Evolutionary conservation across 2,888 invertebrate species (phyloP).

Genomic region (Sabatieria punctata): DNA sequence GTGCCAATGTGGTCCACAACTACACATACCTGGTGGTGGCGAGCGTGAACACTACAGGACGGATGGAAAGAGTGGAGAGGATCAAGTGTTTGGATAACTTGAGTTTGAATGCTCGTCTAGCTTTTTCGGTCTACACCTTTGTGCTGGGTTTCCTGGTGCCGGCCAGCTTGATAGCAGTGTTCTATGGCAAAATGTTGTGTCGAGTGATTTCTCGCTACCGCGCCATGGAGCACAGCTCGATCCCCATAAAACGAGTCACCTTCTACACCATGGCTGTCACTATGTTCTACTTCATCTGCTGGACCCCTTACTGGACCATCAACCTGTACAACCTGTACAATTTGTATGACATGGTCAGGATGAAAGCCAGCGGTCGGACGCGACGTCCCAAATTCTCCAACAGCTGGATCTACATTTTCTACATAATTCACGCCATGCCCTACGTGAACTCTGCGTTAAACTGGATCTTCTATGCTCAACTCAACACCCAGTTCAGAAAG

Average conservation of each 20-base stretch:
- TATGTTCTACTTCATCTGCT: conserved; percentile 25
- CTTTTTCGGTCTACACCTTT: too few species aligned
- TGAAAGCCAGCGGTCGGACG: background rate
- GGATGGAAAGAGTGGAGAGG: too few species aligned
- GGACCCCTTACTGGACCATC: conserved; percentile 11
- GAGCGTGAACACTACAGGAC: too few species aligned
- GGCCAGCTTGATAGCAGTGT: conserved; percentile 22
- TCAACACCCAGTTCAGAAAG: conserved; percentile 17
- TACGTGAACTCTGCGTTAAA: conserved; percentile 17
- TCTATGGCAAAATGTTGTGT: conserved; percentile 25
- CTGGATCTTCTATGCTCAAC: conserved; percentile 20
- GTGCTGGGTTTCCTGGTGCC: conserved; percentile 18
- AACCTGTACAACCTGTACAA: background rate
- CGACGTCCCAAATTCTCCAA: background rate
- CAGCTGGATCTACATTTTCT: background rate
- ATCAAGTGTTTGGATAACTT: too few species aligned
- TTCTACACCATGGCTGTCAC: conserved; percentile 28
- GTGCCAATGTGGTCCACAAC: too few species aligned
- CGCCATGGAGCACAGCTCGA: conserved; percentile 8
- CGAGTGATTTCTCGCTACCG: conserved; percentile 20
- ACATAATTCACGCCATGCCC: conserved; percentile 14
- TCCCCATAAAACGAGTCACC: conserved; percentile 25
- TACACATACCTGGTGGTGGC: too few species aligned
- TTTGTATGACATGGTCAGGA: background rate
- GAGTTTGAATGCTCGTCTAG: too few species aligned